Evolutionary conservation across 2,797 vertebrate species (phyloP), one percentile per base, ranked within the genome.

Genomic region (Pelochelys cantorii): DNA sequence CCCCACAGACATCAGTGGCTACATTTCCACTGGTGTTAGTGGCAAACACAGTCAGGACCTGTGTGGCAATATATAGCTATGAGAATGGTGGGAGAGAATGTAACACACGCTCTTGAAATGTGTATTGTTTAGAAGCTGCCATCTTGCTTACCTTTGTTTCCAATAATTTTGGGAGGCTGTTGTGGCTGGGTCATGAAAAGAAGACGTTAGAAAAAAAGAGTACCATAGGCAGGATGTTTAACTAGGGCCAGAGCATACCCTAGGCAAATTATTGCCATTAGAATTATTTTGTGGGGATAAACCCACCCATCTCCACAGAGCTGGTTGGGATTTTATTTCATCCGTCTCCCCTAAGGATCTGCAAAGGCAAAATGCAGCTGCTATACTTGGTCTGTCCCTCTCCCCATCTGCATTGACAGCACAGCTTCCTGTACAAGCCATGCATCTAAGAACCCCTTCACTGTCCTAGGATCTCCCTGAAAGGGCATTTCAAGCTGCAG

Each of bases 101-200:
- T 37, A 87, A 84, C 1, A 5, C 0, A 0, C 2, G 15, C n/a
- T 15, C 7, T 5, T 75, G n/a, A 48, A 48, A 7, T 2, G 13
- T 1, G 18, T n/a, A 81, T n/a, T 54, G 54, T 48, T 34, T 25
- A n/a, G 29, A 0, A 0, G 4, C 23, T 11, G 59, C 0, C 42
- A 0, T 1, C 2, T 10, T 84, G 84, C 29, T 74, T 22, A 34
- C 13, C 2, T 27, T 48, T 22, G 12, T 42, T 65, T 42, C 37
- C 54, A 42, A n/a, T n/a, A 7, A 5, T 2, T 42, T 25, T 56
- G 56, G 57, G 52, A 52, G 57, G 42, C 48, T 14, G 2, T 48
- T 14, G 74, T 22, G 37, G 74, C 34, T 48, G n/a, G 29, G 13
- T 22, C 4, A 48, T 75, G 8, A 37, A 81, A 80, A 82, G 60